Percentiles rank a stretch among this genome's conserved stretches.
Evolutionary conservation across 2,888 invertebrate species (phyloP).

Genomic region (Leuctra nigra): DNA sequence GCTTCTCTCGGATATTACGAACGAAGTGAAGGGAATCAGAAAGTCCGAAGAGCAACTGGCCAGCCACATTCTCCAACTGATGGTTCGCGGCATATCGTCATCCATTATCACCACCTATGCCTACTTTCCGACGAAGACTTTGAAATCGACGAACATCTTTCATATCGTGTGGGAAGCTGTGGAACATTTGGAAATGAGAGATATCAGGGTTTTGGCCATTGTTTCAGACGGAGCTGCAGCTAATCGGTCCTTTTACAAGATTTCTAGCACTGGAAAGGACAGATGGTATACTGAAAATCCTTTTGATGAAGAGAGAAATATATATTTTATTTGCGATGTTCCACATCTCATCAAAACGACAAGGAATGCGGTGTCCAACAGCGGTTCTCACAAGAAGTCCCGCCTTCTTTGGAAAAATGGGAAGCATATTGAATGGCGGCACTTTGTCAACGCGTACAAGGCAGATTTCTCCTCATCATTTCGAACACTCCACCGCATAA

Average conservation of each 20-base stretch:
- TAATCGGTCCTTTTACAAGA: background rate
- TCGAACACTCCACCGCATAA: background rate
- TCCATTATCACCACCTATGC: background rate
- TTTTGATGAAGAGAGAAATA: background rate
- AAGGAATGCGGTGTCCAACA: background rate
- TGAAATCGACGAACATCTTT: background rate
- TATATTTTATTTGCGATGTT: too few species aligned
- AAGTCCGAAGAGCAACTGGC: background rate
- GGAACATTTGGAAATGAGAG: background rate
- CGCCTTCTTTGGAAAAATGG: background rate
- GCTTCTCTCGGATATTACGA: background rate
- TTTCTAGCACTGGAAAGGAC: background rate
- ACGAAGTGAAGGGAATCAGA: background rate
- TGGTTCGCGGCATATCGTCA: conserved; percentile 1
- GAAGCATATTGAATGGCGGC: background rate
- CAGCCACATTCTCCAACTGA: background rate
- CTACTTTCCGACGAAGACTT: background rate
- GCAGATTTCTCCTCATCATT: background rate
- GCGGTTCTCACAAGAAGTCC: background rate
- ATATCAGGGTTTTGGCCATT: background rate
- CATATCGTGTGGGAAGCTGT: background rate
- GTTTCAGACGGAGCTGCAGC: conserved; percentile 5
- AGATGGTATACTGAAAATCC: background rate
- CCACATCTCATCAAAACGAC: too few species aligned
- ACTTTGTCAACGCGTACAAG: background rate